These are phyloP conservation scores for Pachypanchax playfairii DNA, from an alignment of 2,113 vertebrate genomes.

Conservation along the genomic window DNA sequence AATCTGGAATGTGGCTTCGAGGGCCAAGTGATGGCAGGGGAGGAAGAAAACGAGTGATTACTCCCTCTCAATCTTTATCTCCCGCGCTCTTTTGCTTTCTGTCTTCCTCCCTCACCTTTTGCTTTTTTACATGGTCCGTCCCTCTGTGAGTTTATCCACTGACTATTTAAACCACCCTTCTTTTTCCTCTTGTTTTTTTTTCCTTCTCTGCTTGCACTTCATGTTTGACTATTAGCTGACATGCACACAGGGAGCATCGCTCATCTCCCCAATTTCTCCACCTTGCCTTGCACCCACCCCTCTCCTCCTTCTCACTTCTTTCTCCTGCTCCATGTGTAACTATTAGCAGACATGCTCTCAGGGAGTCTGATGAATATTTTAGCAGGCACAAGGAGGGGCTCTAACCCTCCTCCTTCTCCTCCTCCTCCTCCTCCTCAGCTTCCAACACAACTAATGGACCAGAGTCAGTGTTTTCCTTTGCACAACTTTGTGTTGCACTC, in stretches of 20 bases:
- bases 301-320: constrained; percentile 64
- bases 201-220: constrained; percentile 70
- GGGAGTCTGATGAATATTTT: constrained; percentile 95
- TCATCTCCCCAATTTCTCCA: constrained; percentile 81
- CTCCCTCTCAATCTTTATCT: constrained; percentile 69
- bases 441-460: constrained; percentile 68
- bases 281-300: constrained; percentile 70
- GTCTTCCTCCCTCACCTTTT: constrained; percentile 40
- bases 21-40: constrained; percentile 60
- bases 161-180: constrained; percentile 69
- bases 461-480: constrained; percentile 58
- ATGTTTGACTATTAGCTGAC: constrained; percentile 89
- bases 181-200: constrained; percentile 49
- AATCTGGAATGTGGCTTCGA: constrained; percentile 68
- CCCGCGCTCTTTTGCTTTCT: constrained; percentile 37
- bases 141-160: constrained; percentile 41
- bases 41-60: constrained; percentile 66
- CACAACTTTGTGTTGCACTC: constrained; percentile 52
- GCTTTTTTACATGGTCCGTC: constrained; percentile 45
- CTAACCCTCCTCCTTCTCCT: constrained; percentile 45
- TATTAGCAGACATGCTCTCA: constrained; percentile 79
- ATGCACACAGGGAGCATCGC: constrained; percentile 85
- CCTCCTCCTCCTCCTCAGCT: constrained; percentile 54
- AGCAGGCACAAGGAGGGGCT: constrained; percentile 81
- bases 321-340: constrained; percentile 76